Percentiles rank a stretch among this genome's conserved stretches.
phyloP scores from a whole-genome alignment of 2,113 vertebrate genomes.

The Salvelinus alpinus region DNA sequence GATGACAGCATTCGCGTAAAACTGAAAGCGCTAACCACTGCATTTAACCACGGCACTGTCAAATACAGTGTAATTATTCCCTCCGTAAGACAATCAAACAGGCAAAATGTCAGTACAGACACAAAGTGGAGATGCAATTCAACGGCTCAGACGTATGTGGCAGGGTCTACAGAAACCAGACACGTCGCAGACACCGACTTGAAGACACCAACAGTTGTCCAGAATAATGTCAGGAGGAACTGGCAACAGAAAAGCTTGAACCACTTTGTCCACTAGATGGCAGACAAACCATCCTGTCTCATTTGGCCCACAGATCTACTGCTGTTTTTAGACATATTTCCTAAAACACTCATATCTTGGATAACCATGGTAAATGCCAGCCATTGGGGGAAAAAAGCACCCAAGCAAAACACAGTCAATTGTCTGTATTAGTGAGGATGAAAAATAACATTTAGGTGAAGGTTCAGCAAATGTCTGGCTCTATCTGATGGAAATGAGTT shows the following conservation, averaged over 20 bases:
- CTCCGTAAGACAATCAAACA: no score
- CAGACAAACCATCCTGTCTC: not conserved
- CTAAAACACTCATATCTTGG: not conserved
- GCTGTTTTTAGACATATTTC: not conserved
- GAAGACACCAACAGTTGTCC: not conserved
- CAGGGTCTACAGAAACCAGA: no score
- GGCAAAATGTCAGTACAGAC: no score
- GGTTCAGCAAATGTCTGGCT: not conserved
- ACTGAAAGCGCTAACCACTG: no score
- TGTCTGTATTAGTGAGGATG: not conserved
- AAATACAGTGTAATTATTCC: no score
- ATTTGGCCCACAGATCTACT: not conserved
- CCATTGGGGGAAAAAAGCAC: not conserved
- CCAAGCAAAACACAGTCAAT: not conserved
- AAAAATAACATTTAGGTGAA: not conserved
- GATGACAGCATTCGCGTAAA: no score
- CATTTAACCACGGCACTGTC: no score
- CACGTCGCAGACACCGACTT: no score
- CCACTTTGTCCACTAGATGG: not conserved
- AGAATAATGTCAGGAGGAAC: not conserved
- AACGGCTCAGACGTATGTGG: no score
- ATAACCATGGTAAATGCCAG: not conserved
- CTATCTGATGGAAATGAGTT: not conserved
- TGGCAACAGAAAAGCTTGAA: not conserved
- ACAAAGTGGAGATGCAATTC: no score